Evolutionary conservation across 1,140 invertebrate genomes (phyloP).

Genomic region (Brevipalpus yothersi): DNA sequence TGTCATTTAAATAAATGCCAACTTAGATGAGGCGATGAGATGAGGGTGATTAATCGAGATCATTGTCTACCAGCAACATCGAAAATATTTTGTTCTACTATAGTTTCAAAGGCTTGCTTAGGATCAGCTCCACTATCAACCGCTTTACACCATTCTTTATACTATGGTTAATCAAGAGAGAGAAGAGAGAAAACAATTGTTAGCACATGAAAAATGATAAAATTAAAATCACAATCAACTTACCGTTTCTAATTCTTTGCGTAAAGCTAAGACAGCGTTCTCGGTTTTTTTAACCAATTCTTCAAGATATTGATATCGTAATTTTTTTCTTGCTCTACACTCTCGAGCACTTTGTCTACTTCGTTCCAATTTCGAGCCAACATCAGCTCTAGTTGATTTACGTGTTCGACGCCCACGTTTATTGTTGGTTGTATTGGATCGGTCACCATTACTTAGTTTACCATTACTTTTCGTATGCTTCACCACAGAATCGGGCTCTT

Average conservation of each 20-base stretch:
- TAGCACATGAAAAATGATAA: neutral
- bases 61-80: no score
- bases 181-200: neutral
- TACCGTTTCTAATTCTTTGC: slow-evolving; percentile 75
- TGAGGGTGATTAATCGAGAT: no score
- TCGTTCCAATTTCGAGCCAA: slow-evolving; percentile 78
- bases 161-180: neutral
- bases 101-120: neutral
- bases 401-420: neutral
- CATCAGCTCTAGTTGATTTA: slow-evolving; percentile 15
- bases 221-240: slow-evolving; percentile 12
- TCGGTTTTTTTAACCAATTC: slow-evolving; percentile 78
- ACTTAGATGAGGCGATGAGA: no score
- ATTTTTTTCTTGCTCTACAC: slow-evolving; percentile 83
- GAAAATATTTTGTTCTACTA: no score
- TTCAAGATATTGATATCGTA: slow-evolving; percentile 88
- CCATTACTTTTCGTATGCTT: no score
- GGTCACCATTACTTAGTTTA: no score
- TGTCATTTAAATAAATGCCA: no score
- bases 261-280: slow-evolving; percentile 64
- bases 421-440: neutral
- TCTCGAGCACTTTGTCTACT: slow-evolving; percentile 88
- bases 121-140: neutral
- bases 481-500: no score
- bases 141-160: neutral